Conservation (phyloP, 2,797 vertebrate genomes). For the Lithobates sylvaticus region DNA sequence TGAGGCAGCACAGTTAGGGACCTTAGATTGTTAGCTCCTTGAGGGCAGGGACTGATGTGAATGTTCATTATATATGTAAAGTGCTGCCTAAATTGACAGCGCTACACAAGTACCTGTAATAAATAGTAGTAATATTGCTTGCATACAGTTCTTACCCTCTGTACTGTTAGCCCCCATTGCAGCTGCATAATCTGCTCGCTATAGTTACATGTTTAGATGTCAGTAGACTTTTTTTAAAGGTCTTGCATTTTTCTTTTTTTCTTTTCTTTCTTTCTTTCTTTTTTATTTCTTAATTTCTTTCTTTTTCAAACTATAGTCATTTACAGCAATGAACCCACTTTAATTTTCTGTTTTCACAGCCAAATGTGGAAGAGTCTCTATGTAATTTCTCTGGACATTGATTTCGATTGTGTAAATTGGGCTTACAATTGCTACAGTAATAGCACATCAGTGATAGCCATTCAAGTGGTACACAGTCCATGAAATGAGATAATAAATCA, state of each 20-base stretch:
- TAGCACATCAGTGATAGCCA: neutral
- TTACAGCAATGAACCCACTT: neutral
- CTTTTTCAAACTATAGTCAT: neutral
- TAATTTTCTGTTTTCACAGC: slow-evolving; percentile 3
- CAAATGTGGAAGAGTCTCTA: neutral
- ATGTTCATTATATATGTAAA: too few relatives aligned
- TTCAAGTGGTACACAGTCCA: slow-evolving; percentile 7
- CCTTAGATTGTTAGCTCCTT: too few relatives aligned
- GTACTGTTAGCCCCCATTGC: too few relatives aligned
- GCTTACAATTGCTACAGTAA: slow-evolving; percentile 10
- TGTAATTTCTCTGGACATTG: slow-evolving; percentile 9
- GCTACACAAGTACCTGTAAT: too few relatives aligned
- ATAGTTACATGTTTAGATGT: neutral
- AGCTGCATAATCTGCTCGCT: too few relatives aligned
- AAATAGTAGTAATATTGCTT: too few relatives aligned
- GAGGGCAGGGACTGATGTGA: too few relatives aligned
- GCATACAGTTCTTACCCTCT: too few relatives aligned
- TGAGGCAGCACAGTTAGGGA: too few relatives aligned
- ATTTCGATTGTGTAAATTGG: slow-evolving; percentile 8
- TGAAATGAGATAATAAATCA: slow-evolving; percentile 16
- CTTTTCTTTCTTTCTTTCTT: too few relatives aligned
- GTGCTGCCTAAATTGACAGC: too few relatives aligned
- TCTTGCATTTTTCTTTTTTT: neutral
- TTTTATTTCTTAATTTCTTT: too few relatives aligned
- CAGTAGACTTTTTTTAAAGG: neutral